Evolutionary conservation across 30 jellyfish, hydroid and myxozoan genomes (phyloP).

Genomic region (Aurelia aurita complex sp. Pacific): DNA sequence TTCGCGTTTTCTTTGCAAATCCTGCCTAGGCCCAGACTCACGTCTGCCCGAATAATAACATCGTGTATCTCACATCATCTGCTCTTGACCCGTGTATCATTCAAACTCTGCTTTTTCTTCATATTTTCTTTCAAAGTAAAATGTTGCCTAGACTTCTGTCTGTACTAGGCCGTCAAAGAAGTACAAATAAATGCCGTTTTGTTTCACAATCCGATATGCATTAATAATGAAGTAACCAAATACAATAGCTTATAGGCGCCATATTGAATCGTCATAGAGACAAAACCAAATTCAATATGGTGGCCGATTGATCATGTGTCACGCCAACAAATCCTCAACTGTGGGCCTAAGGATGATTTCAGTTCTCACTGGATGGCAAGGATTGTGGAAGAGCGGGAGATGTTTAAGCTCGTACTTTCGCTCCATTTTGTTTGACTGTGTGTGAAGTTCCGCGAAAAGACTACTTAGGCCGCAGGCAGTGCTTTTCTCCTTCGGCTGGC

Average conservation of each 20-base stretch:
- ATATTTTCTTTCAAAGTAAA: background rate
- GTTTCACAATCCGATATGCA: constrained; percentile 10
- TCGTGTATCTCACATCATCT: background rate
- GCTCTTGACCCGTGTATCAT: background rate
- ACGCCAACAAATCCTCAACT: no score
- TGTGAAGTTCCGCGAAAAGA: no score
- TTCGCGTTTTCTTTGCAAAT: constrained; percentile 2
- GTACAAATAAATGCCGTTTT: constrained; percentile 1
- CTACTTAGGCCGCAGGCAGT: no score
- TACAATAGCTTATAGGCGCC: constrained; percentile 26
- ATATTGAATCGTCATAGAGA: constrained; percentile 21
- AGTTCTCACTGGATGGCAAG: no score
- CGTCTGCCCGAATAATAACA: background rate
- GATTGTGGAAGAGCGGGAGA: no score
- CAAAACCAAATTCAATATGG: constrained; percentile 34
- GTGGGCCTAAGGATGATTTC: no score
- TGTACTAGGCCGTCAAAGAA: background rate
- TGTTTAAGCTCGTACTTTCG: no score
- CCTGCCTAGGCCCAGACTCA: constrained; percentile 1
- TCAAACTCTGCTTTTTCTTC: background rate
- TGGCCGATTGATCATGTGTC: constrained; percentile 13
- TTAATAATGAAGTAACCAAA: background rate
- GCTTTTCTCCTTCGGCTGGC: no score
- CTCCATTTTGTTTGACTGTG: no score
- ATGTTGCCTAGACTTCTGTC: constrained; percentile 13